Evolutionary conservation across 2,797 vertebrate genomes (phyloP), one percentile per base, ranked within the genome.

Genomic region (Cynopterus sphinx): DNA sequence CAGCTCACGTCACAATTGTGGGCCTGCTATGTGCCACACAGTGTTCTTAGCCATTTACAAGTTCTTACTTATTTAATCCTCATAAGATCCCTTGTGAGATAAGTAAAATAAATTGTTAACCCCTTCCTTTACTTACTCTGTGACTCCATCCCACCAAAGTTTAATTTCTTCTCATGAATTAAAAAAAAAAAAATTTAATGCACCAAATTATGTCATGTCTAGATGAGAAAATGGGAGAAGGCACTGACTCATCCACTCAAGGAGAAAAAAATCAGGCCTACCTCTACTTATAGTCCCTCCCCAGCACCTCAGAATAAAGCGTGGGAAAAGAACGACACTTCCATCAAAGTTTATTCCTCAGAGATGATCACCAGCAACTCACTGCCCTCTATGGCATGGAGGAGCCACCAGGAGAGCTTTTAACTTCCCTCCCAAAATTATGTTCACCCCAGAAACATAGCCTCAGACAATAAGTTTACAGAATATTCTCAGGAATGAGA

Each of bases 331-430:
- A 68, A 67, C 16, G 87, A 0, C 59, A 63, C 55, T 93, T 93
- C 36, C 68, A 84, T 33, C 31, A 17, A 67, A 63, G 21, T 98
- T 97, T 97, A 97, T 96, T 97, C 59, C 55, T 85, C 33, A 46
- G 33, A 43, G 16, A 70, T 26, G 21, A n/a, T n/a, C 68, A 75
- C 33, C 73, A 78, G 39, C 1, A 0, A 75, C 57, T 77, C 22
- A 43, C 5, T 4, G 19, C 8, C 55, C 26, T 74, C 92, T 33
- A 24, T 68, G 46, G 28, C 11, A 53, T 3, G 11, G 22, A 6
- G 31, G 31, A 21, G 1, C 5, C 39, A 49, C 39, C 0, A 6
- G 31, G 68, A 33, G 43, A 7, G 51, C 31, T 51, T 21, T 68
- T 19, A 53, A 36, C 24, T n/a, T 49, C 43, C 36, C 28, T 93